Evolutionary conservation across 1,140 invertebrate genomes (phyloP), one percentile per base, ranked within the genome.

Genomic region (Tetramorium simillimum): DNA sequence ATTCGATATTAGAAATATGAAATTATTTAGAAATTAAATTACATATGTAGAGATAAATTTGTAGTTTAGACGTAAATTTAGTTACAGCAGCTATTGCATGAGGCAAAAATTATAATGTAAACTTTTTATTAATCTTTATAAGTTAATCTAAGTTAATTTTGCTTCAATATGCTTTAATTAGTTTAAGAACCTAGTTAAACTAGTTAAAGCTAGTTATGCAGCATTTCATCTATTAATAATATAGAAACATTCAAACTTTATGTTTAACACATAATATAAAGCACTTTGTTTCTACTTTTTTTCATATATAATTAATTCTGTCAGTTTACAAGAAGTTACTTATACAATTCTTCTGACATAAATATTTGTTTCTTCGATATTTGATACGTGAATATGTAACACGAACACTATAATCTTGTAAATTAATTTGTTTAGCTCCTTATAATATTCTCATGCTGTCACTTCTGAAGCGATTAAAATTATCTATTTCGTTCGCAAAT

Each of bases 11-110:
- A 60, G 4, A 28, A 0, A 43, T 51, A 3, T 10, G 12, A 69
- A 56, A 56, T 58, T 73, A 73, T 33, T 0, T 84, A 84, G 69
- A 49, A 40, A 75, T 46, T 73, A 33, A 62, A 73, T 46, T 67
- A 62, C 28, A 62, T 62, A 81, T 33, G 33, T 33, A 33, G 49
- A 70, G 12, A 67, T 24, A 9, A 21, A 53, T 69, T 56, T 9
- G n/a, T 81, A 70, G 37, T 65, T 78, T 78, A 78, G 76, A 78
- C 24, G 49, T 24, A 78, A 65, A 78, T 46, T 46, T 78, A 49
- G 18, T 65, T 46, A 14, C 46, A 12, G 12, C 40, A 40, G 51
- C 40, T 63, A 33, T 46, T 46, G 75, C 76, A 78, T 65, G 76
- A 33, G 21, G 18, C 63, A 49, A 78, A 40, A 78, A 21, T 6